Conservation (phyloP, 2,888 invertebrate genomes). For the Branchipolynoe longqiensis region DNA sequence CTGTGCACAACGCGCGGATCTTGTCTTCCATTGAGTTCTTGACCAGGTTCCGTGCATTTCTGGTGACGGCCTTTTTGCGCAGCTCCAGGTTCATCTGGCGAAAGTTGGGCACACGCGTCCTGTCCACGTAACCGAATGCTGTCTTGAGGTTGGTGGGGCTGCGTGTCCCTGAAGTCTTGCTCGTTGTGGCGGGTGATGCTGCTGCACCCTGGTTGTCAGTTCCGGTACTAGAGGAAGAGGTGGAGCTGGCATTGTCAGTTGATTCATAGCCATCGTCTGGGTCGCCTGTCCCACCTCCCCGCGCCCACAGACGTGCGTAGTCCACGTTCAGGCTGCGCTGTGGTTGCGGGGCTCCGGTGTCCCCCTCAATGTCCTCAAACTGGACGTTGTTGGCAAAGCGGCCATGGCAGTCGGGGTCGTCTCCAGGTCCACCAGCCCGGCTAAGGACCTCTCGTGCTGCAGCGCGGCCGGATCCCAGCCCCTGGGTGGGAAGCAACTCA, state of each 20-base stretch:
- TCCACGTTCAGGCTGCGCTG: constrained; percentile 17
- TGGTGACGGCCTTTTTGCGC: neutral
- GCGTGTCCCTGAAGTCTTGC: neutral
- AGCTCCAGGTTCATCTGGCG: constrained; percentile 32
- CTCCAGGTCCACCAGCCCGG: neutral
- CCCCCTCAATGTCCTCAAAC: neutral
- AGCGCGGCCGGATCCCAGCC: neutral
- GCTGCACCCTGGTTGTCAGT: neutral
- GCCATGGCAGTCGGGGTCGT: neutral
- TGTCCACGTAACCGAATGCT: constrained; percentile 22
- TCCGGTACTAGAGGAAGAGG: constrained; percentile 36
- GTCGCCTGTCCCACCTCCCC: neutral
- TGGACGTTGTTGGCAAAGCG: neutral
- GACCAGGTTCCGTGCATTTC: neutral
- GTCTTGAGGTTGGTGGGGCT: neutral
- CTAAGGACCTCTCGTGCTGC: neutral
- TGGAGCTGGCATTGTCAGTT: constrained; percentile 47
- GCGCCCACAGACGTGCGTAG: neutral
- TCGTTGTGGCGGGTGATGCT: neutral
- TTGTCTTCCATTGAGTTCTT: constrained; percentile 28
- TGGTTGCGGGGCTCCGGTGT: neutral
- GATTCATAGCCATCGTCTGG: constrained; percentile 45
- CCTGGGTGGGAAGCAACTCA: neutral
- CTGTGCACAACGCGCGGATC: neutral
- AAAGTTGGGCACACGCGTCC: neutral